phyloP scores from a whole-genome alignment of 1,140 invertebrate genomes.

The Leptinotarsa undecemlineata region DNA sequence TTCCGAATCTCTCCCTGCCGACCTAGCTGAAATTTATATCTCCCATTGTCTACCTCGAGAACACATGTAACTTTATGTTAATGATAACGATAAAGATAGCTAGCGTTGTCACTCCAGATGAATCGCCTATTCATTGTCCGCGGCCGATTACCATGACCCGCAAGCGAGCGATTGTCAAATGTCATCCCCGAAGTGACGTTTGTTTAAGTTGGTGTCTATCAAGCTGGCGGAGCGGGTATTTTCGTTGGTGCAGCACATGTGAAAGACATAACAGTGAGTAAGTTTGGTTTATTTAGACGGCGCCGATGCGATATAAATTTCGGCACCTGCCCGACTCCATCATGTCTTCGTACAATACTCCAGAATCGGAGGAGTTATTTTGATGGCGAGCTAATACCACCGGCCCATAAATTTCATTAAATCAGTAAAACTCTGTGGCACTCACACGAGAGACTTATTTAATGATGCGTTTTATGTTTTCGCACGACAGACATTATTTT shows the following conservation, averaged over 20 bases:
- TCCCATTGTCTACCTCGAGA: constrained; percentile 22
- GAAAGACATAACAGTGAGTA: constrained; percentile 24
- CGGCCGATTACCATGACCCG: constrained; percentile 20
- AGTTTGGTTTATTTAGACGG: constrained; percentile 21
- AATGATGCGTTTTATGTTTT: constrained; percentile 56
- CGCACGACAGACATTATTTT: constrained; percentile 56
- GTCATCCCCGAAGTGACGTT: constrained; percentile 25
- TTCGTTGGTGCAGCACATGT: constrained; percentile 17
- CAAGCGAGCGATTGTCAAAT: constrained; percentile 26
- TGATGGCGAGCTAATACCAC: constrained; percentile 42
- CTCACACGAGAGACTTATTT: constrained; percentile 53
- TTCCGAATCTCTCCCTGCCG: constrained; percentile 9
- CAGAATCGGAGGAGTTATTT: constrained; percentile 25
- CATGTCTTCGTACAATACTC: constrained; percentile 36
- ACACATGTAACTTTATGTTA: constrained; percentile 28
- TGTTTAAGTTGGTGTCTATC: constrained; percentile 26
- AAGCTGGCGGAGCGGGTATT: constrained; percentile 17
- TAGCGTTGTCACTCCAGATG: constrained; percentile 19
- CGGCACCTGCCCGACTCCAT: constrained; percentile 35
- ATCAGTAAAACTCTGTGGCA: constrained; percentile 48
- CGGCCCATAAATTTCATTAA: constrained; percentile 45
- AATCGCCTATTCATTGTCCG: constrained; percentile 25
- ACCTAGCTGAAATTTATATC: constrained; percentile 24
- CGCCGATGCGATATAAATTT: constrained; percentile 35
- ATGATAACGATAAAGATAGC: constrained; percentile 27